Conservation (phyloP, 1,140 invertebrate genomes). For the Phocides pigmalion region DNA sequence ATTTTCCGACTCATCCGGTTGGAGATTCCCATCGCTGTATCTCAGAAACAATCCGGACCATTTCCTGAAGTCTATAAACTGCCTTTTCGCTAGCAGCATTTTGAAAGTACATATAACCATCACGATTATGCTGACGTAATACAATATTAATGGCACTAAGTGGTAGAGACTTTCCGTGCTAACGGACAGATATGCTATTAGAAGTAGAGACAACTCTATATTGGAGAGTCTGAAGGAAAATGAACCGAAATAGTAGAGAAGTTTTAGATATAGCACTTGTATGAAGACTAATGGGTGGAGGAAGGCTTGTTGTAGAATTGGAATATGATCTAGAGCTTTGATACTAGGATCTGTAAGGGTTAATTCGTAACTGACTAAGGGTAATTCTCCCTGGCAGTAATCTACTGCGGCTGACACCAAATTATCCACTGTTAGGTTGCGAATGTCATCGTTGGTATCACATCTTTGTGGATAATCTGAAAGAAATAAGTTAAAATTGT, state of each 20-base stretch:
- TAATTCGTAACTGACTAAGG: slow-evolving; percentile 89
- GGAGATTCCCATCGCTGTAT: slow-evolving; percentile 87
- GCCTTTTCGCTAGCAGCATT: slow-evolving; percentile 90
- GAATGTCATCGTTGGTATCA: slow-evolving; percentile 84
- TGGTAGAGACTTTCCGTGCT: slow-evolving; percentile 87
- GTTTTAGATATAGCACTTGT: slow-evolving; percentile 88
- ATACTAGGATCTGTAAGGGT: slow-evolving; percentile 87
- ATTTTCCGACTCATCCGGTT: slow-evolving; percentile 91
- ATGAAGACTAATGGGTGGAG: slow-evolving; percentile 88
- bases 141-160: slow-evolving; percentile 87
- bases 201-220: slow-evolving; percentile 86
- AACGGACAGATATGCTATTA: slow-evolving; percentile 88
- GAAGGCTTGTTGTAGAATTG: slow-evolving; percentile 88
- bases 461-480: slow-evolving; percentile 74
- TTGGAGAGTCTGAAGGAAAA: slow-evolving; percentile 85
- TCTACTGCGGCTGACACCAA: slow-evolving; percentile 91
- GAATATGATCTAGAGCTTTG: slow-evolving; percentile 87
- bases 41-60: slow-evolving; percentile 92
- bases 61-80: slow-evolving; percentile 89
- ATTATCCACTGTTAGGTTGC: slow-evolving; percentile 91
- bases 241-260: slow-evolving; percentile 85
- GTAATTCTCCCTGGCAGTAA: slow-evolving; percentile 91
- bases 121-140: slow-evolving; percentile 88
- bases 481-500: slow-evolving; percentile 39
- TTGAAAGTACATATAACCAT: slow-evolving; percentile 92